Percentiles rank a stretch among this genome's conserved stretches.
phyloP scores from a whole-genome alignment of 2,888 invertebrate genomes.

The Leucoptera coffeella region DNA sequence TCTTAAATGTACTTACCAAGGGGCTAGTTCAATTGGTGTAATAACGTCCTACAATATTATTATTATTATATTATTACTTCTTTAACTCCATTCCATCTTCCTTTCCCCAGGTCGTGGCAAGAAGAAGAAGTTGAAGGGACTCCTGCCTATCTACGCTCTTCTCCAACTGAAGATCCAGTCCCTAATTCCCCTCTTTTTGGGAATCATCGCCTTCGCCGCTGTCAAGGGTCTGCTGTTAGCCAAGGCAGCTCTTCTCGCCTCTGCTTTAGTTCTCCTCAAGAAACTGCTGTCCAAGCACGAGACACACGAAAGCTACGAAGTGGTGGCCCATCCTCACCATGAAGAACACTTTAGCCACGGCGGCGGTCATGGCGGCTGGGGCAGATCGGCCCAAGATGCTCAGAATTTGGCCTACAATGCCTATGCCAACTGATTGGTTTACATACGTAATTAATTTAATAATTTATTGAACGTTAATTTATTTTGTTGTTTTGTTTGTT shows the following conservation, averaged over 20 bases:
- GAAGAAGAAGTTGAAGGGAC: slow-evolving; percentile 72
- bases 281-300: slow-evolving; percentile 67
- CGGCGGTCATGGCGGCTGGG: slow-evolving; percentile 55
- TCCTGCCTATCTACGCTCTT: slow-evolving; percentile 68
- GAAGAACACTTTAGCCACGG: slow-evolving; percentile 52
- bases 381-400: slow-evolving; percentile 60
- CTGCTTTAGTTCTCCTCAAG: slow-evolving; percentile 59
- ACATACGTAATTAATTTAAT: too few relatives aligned
- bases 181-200: slow-evolving; percentile 71
- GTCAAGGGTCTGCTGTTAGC: slow-evolving; percentile 80
- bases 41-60: too few relatives aligned
- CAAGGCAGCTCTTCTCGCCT: slow-evolving; percentile 74
- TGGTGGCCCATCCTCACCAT: slow-evolving; percentile 64
- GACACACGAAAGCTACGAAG: slow-evolving; percentile 67
- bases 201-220: slow-evolving; percentile 67
- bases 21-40: too few relatives aligned
- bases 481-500: too few relatives aligned
- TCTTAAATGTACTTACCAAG: too few relatives aligned
- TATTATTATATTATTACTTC: slow-evolving; percentile 1
- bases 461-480: too few relatives aligned
- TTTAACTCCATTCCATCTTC: slow-evolving; percentile 4
- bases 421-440: slow-evolving; percentile 47
- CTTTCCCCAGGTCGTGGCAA: slow-evolving; percentile 65
- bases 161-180: slow-evolving; percentile 74
- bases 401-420: slow-evolving; percentile 70